Base-by-base conservation (phyloP, 1,140 invertebrate species). In the Anastatus disparis region DNA sequence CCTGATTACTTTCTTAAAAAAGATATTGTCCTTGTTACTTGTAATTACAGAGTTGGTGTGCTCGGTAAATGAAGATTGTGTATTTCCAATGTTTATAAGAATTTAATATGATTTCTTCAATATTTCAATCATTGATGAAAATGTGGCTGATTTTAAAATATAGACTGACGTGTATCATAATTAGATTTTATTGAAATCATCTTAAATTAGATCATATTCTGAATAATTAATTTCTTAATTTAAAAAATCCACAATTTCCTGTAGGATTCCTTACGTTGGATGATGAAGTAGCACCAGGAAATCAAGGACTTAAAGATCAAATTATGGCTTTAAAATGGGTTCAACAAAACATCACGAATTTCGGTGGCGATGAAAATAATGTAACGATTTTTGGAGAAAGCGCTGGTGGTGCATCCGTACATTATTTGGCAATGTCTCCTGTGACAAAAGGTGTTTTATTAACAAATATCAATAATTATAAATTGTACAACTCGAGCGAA, bases 251-350 rank as follows among this genome's bases (percentile, higher is more conserved):
- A n/a, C n/a, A n/a, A n/a, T n/a, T n/a, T n/a, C n/a, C 27, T 50
- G 3, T 35, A 85, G 85, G 85, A 13, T 85, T 85, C 69, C 74
- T 84, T 6, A 81, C 79, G 62, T 81, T 76, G 2, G 78, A 70
- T 3, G 81, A 78, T 29, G 42, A 75, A 55, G 62, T n/a, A n/a
- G n/a, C n/a, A n/a, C n/a, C n/a, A n/a, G n/a, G n/a, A n/a, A n/a
- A n/a, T n/a, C n/a, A n/a, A 15, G 84, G 78, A 0, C 1, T 85
- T 1, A 84, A 84, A 70, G 84, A 86, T 58, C 70, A 82, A 17
- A 67, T 86, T 7, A 74, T 78, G 65, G 87, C 87, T 3, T 70
- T 90, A 17, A 76, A 81, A 55, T 91, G 89, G 89, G 77, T 90
- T 1, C 81, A 87, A 63, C 70, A 81, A 15, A 88, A 90, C 67